phyloP scores from a whole-genome alignment of 2,888 invertebrate genomes.

The Syrista parreyssii region DNA sequence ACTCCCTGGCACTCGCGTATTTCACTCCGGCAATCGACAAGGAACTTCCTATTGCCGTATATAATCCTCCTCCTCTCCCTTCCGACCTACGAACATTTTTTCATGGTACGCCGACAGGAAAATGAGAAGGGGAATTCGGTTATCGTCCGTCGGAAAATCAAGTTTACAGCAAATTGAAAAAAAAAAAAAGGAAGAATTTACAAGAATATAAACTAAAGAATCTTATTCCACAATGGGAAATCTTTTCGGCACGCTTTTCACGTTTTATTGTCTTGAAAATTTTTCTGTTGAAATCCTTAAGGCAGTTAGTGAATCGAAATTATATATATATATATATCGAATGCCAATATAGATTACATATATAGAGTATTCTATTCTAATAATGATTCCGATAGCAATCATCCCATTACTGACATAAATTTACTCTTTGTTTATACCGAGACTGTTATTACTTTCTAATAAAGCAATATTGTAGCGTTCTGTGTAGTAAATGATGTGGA shows the following conservation, averaged over 20 bases:
- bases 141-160: neutral
- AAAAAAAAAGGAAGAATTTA: neutral
- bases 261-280: neutral
- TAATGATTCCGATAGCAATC: neutral
- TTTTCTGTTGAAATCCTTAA: no score
- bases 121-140: neutral
- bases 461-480: slow-evolving; percentile 47
- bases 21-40: slow-evolving; percentile 33
- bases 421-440: slow-evolving; percentile 35
- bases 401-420: slow-evolving; percentile 38
- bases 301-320: no score
- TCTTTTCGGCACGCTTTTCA: neutral
- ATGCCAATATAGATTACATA: slow-evolving; percentile 16
- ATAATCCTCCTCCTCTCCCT: slow-evolving; percentile 25
- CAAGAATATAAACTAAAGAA: neutral
- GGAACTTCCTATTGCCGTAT: slow-evolving; percentile 41
- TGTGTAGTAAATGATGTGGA: slow-evolving; percentile 47
- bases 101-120: neutral
- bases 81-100: neutral
- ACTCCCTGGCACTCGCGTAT: slow-evolving; percentile 32
- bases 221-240: neutral
- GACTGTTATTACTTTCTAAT: slow-evolving; percentile 55
- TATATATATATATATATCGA: slow-evolving; percentile 16
- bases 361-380: slow-evolving; percentile 13
- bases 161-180: neutral